phyloP scores from a whole-genome alignment of 2,797 vertebrate genomes.

The Manis javanica region DNA sequence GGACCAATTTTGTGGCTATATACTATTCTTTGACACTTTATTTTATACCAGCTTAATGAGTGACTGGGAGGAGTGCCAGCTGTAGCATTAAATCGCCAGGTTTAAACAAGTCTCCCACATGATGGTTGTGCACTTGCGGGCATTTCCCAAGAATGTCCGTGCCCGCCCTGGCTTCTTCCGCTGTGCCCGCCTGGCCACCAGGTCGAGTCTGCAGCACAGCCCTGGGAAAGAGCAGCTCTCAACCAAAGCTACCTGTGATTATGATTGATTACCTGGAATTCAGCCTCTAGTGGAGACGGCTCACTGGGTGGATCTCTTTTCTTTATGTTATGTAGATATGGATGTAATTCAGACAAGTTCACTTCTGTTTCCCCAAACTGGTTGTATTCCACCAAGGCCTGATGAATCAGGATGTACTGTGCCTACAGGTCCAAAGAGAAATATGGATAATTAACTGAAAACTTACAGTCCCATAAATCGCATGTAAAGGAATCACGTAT shows the following conservation, averaged over 20 bases:
- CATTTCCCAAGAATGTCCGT: not conserved
- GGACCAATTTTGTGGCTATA: not conserved
- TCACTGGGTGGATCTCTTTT: slow-evolving; percentile 88
- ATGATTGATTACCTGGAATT: slow-evolving; percentile 91
- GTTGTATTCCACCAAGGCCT: slow-evolving; percentile 95
- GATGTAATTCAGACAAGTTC: slow-evolving; percentile 90
- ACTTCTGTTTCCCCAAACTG: slow-evolving; percentile 97
- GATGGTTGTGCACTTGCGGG: not conserved
- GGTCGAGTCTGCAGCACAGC: not conserved
- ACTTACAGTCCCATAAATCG: not conserved
- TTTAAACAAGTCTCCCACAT: not conserved
- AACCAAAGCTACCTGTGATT: not conserved
- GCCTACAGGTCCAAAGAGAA: slow-evolving; percentile 85
- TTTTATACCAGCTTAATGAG: not conserved
- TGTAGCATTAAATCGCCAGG: not conserved
- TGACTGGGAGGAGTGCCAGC: not conserved
- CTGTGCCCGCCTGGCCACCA: too few relatives aligned
- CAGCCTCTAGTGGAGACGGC: slow-evolving; percentile 90
- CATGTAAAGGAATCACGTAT: not conserved
- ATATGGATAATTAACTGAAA: not conserved
- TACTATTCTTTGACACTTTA: not conserved
- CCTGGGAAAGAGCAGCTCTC: not conserved
- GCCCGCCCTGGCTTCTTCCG: not conserved
- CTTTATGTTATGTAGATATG: slow-evolving; percentile 88
- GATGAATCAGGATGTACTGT: slow-evolving; percentile 98